Evolutionary conservation across 2,113 vertebrate species (phyloP).

Genomic region (Perca fluviatilis): DNA sequence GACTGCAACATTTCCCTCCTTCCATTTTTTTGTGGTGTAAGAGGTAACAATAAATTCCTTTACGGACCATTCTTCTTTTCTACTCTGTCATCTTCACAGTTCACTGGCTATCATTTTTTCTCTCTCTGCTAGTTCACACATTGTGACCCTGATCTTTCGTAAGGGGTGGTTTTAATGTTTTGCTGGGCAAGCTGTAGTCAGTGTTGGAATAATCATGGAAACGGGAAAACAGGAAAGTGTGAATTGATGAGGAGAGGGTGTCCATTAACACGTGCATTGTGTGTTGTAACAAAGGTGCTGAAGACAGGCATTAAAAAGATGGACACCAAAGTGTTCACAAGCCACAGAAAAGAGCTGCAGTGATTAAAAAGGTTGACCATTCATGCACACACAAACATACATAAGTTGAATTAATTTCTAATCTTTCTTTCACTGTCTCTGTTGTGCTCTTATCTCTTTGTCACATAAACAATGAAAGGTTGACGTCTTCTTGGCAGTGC

Average conservation of each 20-base stretch:
- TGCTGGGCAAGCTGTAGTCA: conserved; percentile 20
- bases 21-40: conserved; percentile 1
- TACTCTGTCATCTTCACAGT: conserved; percentile 9
- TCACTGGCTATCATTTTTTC: conserved; percentile 31
- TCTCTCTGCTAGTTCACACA: conserved; percentile 15
- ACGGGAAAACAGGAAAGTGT: conserved; percentile 4
- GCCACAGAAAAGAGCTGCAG: background rate
- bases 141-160: conserved; percentile 22
- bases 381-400: background rate
- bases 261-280: conserved; percentile 45
- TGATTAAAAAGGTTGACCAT: conserved; percentile 7
- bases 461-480: conserved; percentile 15
- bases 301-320: conserved; percentile 31
- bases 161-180: conserved; percentile 20
- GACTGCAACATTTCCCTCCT: background rate
- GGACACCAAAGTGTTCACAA: conserved; percentile 14
- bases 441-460: conserved; percentile 27
- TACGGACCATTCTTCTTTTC: background rate
- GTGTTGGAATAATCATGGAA: background rate
- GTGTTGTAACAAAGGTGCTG: conserved; percentile 25
- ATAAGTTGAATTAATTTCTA: conserved; percentile 10
- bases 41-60: conserved; percentile 9
- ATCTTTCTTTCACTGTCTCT: conserved; percentile 14
- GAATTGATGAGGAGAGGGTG: conserved; percentile 32
- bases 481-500: conserved; percentile 45